These are phyloP conservation scores for Nyctibius grandis DNA, from an alignment of 2,797 vertebrate genomes.

Conservation along the genomic window DNA sequence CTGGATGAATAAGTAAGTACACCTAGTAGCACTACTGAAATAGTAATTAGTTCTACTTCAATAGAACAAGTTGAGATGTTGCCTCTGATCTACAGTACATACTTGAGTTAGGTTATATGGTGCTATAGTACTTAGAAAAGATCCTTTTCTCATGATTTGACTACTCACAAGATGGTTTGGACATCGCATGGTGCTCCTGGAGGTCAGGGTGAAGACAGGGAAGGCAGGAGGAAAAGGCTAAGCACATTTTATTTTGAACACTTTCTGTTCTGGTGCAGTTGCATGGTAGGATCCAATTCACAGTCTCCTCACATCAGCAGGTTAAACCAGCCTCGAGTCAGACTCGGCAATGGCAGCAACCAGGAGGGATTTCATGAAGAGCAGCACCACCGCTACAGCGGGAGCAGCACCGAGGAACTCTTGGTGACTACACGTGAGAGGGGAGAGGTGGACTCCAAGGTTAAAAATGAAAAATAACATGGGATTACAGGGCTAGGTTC, in stretches of 20 bases:
- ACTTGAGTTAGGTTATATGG: not conserved
- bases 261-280: not conserved
- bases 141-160: not conserved
- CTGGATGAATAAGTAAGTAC: not conserved
- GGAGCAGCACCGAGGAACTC: accelerated
- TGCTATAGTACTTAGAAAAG: not conserved
- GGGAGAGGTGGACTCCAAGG: accelerated
- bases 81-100: not conserved
- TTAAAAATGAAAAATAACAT: not conserved
- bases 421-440: not conserved
- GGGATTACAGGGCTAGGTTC: not conserved
- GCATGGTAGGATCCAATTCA: not conserved
- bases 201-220: not conserved
- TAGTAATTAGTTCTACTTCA: constrained; percentile 10
- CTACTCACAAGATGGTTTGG: not conserved
- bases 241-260: not conserved
- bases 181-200: not conserved
- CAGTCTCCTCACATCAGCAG: not conserved
- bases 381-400: accelerated
- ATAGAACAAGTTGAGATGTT: not conserved
- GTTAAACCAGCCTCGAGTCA: not conserved
- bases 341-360: not conserved
- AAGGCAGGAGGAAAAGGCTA: not conserved
- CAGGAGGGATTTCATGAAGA: not conserved
- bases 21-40: not conserved